Conservation (phyloP, 2,888 invertebrate genomes). For the Eilema sororculum region DNA sequence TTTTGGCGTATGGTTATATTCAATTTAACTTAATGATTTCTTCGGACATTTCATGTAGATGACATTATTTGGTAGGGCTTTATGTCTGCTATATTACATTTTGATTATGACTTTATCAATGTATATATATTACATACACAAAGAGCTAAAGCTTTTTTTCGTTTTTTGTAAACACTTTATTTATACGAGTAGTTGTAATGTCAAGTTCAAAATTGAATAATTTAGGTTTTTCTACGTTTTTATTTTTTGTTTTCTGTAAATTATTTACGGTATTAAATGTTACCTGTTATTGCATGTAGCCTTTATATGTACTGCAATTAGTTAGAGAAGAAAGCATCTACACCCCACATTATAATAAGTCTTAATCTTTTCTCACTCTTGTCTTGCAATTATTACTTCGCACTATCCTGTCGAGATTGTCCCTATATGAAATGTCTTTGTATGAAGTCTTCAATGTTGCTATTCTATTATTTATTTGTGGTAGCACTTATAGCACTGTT, state of each 20-base stretch:
- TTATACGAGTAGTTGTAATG: not conserved
- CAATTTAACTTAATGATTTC: conserved; percentile 44
- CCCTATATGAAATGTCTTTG: conserved; percentile 28
- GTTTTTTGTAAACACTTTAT: not conserved
- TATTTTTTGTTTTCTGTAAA: not conserved
- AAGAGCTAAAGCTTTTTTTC: not conserved
- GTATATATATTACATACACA: not conserved
- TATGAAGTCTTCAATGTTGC: conserved; percentile 60
- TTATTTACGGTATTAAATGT: not conserved
- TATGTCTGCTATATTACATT: not conserved
- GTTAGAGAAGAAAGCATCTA: not conserved
- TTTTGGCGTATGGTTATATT: conserved; percentile 45
- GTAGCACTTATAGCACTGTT: conserved; percentile 77
- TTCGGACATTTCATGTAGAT: conserved; percentile 52
- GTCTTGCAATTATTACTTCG: not conserved
- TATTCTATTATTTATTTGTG: conserved; percentile 64
- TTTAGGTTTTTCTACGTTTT: not conserved
- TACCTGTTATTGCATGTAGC: not conserved
- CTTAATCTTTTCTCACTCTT: not conserved
- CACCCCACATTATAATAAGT: not conserved
- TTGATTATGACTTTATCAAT: not conserved
- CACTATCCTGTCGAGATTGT: not conserved
- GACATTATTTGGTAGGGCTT: conserved; percentile 14
- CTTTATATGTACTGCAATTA: not conserved
- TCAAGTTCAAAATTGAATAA: not conserved